These are phyloP conservation scores for Thalassaphorura encarpata DNA, from an alignment of 1,140 invertebrate genomes.

Conservation along the genomic window DNA sequence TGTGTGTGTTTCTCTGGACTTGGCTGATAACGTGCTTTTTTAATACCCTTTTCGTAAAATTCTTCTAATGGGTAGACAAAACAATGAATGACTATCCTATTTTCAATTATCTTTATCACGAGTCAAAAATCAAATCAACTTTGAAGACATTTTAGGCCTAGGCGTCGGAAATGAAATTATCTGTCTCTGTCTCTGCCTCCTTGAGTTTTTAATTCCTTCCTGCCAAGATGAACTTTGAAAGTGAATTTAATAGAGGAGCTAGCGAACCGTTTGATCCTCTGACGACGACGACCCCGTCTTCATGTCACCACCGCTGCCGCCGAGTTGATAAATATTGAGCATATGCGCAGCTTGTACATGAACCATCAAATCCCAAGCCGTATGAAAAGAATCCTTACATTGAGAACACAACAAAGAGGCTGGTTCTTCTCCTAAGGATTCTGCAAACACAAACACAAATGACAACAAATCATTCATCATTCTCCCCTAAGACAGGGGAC, in stretches of 20 bases:
- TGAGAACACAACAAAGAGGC: conserved; percentile 58
- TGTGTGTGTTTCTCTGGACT: too few relatives aligned
- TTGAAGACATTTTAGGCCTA: too few relatives aligned
- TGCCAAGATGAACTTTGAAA: background rate
- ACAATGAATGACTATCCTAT: too few relatives aligned
- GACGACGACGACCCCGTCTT: background rate
- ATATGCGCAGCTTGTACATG: conserved; percentile 68
- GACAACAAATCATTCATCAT: background rate
- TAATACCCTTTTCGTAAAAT: too few relatives aligned
- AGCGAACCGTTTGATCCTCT: background rate
- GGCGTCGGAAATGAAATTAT: too few relatives aligned
- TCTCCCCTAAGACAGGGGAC: too few relatives aligned
- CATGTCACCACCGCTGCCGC: conserved; percentile 34
- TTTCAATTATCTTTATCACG: too few relatives aligned
- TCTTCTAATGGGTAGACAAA: too few relatives aligned
- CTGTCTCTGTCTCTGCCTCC: too few relatives aligned
- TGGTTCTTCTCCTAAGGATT: conserved; percentile 36
- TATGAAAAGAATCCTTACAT: conserved; percentile 64
- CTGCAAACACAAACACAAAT: conserved; percentile 19
- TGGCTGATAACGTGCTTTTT: too few relatives aligned
- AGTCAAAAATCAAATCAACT: too few relatives aligned
- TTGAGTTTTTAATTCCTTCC: background rate
- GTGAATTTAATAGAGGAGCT: background rate
- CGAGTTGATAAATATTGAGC: conserved; percentile 69
- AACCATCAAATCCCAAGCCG: conserved; percentile 66